phyloP scores from a whole-genome alignment of 2,888 invertebrate species.

The Chalcis sispes region DNA sequence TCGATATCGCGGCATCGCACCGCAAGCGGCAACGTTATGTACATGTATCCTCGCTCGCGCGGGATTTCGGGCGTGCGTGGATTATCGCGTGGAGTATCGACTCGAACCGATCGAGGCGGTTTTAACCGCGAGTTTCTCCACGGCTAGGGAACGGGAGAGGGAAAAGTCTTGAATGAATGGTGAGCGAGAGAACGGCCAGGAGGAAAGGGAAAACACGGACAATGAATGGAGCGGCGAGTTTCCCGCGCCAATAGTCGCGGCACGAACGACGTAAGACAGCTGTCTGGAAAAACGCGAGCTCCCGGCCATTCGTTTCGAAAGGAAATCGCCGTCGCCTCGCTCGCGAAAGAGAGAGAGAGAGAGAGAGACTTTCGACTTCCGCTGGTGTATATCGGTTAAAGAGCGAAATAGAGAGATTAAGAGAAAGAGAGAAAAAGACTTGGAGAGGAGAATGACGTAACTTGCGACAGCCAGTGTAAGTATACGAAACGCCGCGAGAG shows the following conservation, averaged over 20 bases:
- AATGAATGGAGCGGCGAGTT: constrained; percentile 47
- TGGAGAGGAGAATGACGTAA: constrained; percentile 62
- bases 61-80: neutral
- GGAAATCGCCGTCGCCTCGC: constrained; percentile 49
- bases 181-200: constrained; percentile 1
- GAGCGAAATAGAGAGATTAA: constrained; percentile 59
- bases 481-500: constrained; percentile 62
- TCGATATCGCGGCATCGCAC: no score
- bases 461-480: constrained; percentile 71
- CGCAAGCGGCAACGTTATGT: no score
- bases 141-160: neutral
- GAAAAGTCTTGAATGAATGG: constrained; percentile 30
- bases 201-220: constrained; percentile 12
- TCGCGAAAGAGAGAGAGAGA: constrained; percentile 9
- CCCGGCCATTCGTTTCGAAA: constrained; percentile 52
- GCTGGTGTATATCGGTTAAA: constrained; percentile 56
- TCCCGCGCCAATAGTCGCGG: constrained; percentile 40
- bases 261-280: constrained; percentile 53
- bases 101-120: neutral
- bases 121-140: constrained; percentile 28
- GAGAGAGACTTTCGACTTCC: constrained; percentile 47
- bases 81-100: neutral
- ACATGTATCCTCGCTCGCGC: no score
- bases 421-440: no score
- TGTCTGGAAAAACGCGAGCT: constrained; percentile 49